Evolutionary conservation across 2,113 vertebrate genomes (phyloP), one percentile per base, ranked within the genome.

Genomic region (Esox niger): DNA sequence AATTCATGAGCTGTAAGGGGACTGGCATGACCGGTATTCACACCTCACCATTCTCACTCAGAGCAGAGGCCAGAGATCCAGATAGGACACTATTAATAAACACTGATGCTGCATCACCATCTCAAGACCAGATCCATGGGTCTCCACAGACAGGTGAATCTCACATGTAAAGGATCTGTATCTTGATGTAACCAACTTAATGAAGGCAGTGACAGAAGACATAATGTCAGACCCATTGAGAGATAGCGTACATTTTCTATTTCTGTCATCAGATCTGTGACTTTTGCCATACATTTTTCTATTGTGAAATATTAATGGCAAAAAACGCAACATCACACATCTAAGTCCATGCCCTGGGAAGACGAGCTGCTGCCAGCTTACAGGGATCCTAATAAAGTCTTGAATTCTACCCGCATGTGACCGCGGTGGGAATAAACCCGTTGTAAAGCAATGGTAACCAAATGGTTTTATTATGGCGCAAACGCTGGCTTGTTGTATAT

Each of bases 21-120:
- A 79, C 79, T 84, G 71, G 86, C 80, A 88, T 73, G 88, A 76
- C 71, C 83, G 89, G 85, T 86, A 90, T 92, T 91, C 82, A 89
- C 87, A 90, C 87, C 84, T 84, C 74, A 55, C 73, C 55, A 27
- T 33, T 83, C 79, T 79, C 82, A 78, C 77, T 70, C 15, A 30
- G 17, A 10, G 2, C 1, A 30, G 15, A 31, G 29, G 4, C 9
- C 29, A 31, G 29, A 20, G 32, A 21, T 65, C 58, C 31, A 47
- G 47, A 38, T 43, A 49, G 32, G 30, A n/a, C 21, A 25, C 58
- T 73, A 73, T 81, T 76, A 73, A 78, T 73, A 73, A 49, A 56
- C 66, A 47, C 66, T 8, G 26, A 15, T 20, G 25, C 9, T 38
- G 59, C 47, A 31, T 32, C 43, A 31, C 38, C 27, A 29, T 57